Evolutionary conservation across 2,113 vertebrate genomes (phyloP), one percentile per base, ranked within the genome.

Genomic region (Macheiramphus alcinus): DNA sequence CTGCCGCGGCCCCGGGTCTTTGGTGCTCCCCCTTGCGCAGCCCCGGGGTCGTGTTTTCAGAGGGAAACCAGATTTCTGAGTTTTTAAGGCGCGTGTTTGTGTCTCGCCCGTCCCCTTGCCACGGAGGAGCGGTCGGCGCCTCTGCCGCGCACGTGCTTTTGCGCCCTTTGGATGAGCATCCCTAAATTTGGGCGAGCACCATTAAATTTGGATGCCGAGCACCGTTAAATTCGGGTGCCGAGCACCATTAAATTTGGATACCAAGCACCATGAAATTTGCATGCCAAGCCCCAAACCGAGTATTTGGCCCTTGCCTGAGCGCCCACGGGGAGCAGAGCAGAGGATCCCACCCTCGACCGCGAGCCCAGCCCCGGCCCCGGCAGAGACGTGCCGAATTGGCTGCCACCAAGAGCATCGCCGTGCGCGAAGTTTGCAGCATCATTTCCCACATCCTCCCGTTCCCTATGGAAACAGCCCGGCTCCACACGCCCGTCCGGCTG

Each of bases 351-450:
- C 18, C 86, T 43, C 4, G 0, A 18, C 48, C 63, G 4, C 4
- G 0, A 3, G 56, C 13, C 59, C 55, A 2, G 32, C 12, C 82
- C 58, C 6, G 20, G 55, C 11, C 56, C 42, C 4, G 81, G 29
- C 27, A 7, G 7, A 14, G 32, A 6, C 0, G 3, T 4, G 6
- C 17, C 27, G 1, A 79, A 70, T 0, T 0, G 2, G 25, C 9
- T 22, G 1, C 53, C 0, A 0, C 10, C 13, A 0, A 6, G 16
- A 23, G 15, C 75, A 32, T 4, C 71, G 1, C 65, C 17, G 0
- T 0, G 4, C 1, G 34, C 1, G 3, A 3, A 58, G 53, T 34
- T 8, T 4, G 9, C 10, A 4, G 15, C 32, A 43, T 7, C 38
- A 0, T 52, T 27, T 7, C 84, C 90, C 11, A 0, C 61, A 31